A percentile compares a stretch with the other conserved stretches of the same genome.
Conservation (phyloP, 2,888 invertebrate species). For the Neoaliturus tenellus region DNA sequence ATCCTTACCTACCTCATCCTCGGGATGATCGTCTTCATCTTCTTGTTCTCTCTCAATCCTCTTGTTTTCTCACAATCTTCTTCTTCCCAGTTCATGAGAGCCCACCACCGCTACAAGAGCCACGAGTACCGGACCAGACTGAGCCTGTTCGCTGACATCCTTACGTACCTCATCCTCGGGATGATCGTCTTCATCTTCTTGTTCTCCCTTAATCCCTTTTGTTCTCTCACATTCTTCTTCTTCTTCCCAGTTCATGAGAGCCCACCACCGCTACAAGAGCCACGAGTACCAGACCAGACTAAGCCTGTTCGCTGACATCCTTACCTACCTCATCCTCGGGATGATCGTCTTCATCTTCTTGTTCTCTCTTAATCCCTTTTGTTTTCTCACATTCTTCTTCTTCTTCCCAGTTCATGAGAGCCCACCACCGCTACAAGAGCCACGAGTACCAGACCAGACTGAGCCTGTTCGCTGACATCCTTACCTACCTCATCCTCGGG, state of each 20-base stretch:
- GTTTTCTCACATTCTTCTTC: too few relatives aligned
- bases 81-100: constrained; percentile 81
- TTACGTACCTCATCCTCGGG: constrained; percentile 82
- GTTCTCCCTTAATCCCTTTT: too few relatives aligned
- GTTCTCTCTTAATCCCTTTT: too few relatives aligned
- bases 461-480: constrained; percentile 86
- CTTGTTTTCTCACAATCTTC: background rate
- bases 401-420: constrained; percentile 80
- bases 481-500: constrained; percentile 90
- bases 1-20: constrained; percentile 90
- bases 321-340: constrained; percentile 79
- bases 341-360: constrained; percentile 91
- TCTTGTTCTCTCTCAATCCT: background rate
- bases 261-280: constrained; percentile 87
- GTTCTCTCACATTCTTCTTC: too few relatives aligned
- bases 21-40: constrained; percentile 89
- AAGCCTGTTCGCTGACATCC: too few relatives aligned
- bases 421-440: constrained; percentile 87
- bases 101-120: constrained; percentile 87
- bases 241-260: constrained; percentile 88
- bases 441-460: constrained; percentile 81
- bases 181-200: constrained; percentile 85
- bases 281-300: constrained; percentile 79
- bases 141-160: too few relatives aligned
- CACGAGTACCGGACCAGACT: constrained; percentile 77